phyloP scores from a whole-genome alignment of 2,113 vertebrate species.

The Pseudopipra pipra region DNA sequence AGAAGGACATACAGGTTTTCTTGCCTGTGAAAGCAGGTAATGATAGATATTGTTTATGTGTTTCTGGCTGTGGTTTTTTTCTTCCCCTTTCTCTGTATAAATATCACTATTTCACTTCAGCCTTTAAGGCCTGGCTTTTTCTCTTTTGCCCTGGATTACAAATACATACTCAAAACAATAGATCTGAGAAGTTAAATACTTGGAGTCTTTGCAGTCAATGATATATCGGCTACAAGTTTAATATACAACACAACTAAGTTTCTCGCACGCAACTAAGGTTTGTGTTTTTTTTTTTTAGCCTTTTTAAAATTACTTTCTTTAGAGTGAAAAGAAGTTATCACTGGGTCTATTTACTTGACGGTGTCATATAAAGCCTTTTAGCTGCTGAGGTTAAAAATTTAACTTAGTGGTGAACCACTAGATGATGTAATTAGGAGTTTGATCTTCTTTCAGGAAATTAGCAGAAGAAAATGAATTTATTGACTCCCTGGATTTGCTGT shows the following conservation, averaged over 20 bases:
- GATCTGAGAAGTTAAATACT: background rate
- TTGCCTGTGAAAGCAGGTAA: background rate
- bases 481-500: background rate
- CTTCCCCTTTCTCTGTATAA: background rate
- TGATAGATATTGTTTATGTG: background rate
- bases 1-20: conserved; percentile 6
- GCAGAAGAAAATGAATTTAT: background rate
- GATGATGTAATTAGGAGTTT: background rate
- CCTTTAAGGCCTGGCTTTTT: background rate
- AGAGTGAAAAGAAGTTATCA: background rate
- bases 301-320: background rate
- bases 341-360: background rate
- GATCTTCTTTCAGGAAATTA: background rate
- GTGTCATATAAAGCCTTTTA: background rate
- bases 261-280: background rate
- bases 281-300: background rate
- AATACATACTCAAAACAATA: background rate
- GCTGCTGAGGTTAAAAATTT: background rate
- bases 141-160: background rate
- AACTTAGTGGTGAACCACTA: background rate
- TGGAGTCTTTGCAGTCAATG: background rate
- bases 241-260: background rate
- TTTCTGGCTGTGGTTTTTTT: background rate
- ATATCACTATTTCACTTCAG: background rate
- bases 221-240: background rate